phyloP scores from a whole-genome alignment of 37 sponge, comb jelly and placozoan species.

The Dysidea cf. avara region DNA sequence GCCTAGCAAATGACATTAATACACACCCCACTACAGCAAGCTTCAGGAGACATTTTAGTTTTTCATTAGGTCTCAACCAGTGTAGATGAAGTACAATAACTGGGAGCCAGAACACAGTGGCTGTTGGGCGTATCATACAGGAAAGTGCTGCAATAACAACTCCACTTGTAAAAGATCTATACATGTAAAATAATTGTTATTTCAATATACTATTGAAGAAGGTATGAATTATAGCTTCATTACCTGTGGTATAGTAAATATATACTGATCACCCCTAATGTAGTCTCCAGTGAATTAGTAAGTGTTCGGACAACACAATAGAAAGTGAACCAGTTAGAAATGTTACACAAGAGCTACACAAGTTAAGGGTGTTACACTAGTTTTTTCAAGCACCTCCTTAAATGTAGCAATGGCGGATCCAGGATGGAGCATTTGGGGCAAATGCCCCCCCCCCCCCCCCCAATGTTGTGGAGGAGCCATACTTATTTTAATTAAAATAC shows the following conservation, averaged over 20 bases:
- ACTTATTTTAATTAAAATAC: no score
- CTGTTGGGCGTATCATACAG: slow-evolving; percentile 72
- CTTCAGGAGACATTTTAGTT: background rate
- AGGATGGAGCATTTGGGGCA: no score
- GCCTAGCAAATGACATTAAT: no score
- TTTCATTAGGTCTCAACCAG: background rate
- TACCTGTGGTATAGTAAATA: slow-evolving; percentile 13
- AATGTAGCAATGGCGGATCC: no score
- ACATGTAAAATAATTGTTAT: no score
- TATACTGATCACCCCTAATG: slow-evolving; percentile 44
- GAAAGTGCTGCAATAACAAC: slow-evolving; percentile 49
- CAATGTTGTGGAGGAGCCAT: no score
- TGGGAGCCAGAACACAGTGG: slow-evolving; percentile 55
- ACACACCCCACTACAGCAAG: slow-evolving; percentile 18
- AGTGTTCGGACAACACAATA: slow-evolving; percentile 83
- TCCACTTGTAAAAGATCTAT: background rate
- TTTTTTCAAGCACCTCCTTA: no score
- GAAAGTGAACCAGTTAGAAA: slow-evolving; percentile 80
- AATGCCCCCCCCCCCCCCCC: no score
- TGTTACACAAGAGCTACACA: slow-evolving; percentile 38
- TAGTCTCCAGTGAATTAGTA: slow-evolving; percentile 74
- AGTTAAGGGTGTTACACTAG: slow-evolving; percentile 2
- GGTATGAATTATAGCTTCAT: no score
- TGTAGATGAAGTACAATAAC: slow-evolving; percentile 30
- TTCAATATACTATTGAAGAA: no score